Conservation (phyloP, 2,888 invertebrate genomes). For the Atrina japonica region DNA sequence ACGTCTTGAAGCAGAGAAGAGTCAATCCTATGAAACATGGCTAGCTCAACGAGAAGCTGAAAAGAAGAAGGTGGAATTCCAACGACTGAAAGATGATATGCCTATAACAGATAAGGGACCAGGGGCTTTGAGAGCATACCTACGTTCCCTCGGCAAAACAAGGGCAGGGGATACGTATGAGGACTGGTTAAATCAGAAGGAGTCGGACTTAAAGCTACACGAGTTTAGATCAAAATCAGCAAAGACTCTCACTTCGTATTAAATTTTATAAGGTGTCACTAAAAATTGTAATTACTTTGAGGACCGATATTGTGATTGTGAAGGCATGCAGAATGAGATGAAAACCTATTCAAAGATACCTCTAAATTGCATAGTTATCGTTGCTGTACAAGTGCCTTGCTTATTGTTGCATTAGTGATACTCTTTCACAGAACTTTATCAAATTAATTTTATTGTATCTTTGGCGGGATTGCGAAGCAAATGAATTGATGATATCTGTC, state of each 20-base stretch:
- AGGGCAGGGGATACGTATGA: constrained; percentile 66
- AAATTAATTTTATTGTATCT: too few species aligned
- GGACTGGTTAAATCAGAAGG: constrained; percentile 73
- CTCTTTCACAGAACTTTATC: too few species aligned
- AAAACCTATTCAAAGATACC: too few species aligned
- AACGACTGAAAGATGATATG: constrained; percentile 27
- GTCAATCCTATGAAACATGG: constrained; percentile 76
- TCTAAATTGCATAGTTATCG: too few species aligned
- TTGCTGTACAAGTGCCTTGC: too few species aligned
- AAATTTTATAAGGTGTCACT: too few species aligned
- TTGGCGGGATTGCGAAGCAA: too few species aligned
- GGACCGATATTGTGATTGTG: too few species aligned
- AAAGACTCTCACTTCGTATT: constrained; percentile 3
- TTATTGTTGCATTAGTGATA: too few species aligned
- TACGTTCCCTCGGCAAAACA: constrained; percentile 65
- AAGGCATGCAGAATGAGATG: too few species aligned
- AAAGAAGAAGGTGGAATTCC: constrained; percentile 46
- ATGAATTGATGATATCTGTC: too few species aligned
- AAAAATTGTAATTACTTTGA: too few species aligned
- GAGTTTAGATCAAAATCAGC: constrained; percentile 9
- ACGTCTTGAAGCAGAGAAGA: constrained; percentile 68
- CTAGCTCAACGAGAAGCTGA: constrained; percentile 70
- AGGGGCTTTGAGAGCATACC: constrained; percentile 68
- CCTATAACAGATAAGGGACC: constrained; percentile 45
- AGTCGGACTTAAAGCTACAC: constrained; percentile 50